Percentiles rank a stretch among this genome's conserved stretches.
These are phyloP conservation scores for Cochlearius cochlearius DNA, from an alignment of 2,113 vertebrate genomes.

Conservation along the genomic window DNA sequence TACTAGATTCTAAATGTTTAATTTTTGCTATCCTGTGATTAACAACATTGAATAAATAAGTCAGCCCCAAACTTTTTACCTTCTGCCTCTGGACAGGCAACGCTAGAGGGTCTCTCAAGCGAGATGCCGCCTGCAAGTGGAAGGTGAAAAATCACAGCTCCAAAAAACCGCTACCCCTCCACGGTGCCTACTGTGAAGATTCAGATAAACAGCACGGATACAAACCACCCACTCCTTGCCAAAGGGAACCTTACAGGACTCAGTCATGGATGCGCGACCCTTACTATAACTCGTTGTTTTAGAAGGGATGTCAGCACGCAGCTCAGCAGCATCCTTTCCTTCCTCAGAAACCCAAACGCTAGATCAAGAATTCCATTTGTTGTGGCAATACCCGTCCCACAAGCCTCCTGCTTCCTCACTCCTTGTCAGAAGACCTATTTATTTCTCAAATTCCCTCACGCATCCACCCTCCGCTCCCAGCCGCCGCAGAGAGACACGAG, in stretches of 20 bases:
- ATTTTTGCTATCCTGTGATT: background rate
- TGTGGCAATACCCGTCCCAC: rapidly evolving
- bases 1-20: background rate
- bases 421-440: rapidly evolving
- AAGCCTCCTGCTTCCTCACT: rapidly evolving
- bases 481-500: background rate
- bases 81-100: background rate
- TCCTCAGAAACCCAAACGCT: rapidly evolving
- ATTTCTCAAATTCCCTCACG: rapidly evolving
- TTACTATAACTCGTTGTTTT: rapidly evolving
- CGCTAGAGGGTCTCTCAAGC: background rate
- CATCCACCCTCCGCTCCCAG: rapidly evolving
- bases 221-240: background rate
- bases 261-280: rapidly evolving
- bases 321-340: background rate
- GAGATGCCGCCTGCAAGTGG: background rate
- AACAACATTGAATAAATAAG: background rate
- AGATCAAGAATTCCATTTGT: rapidly evolving
- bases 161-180: rapidly evolving
- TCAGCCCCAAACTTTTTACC: background rate
- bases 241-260: background rate
- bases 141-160: background rate
- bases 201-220: background rate
- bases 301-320: background rate
- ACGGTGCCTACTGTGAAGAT: rapidly evolving